phyloP scores from a whole-genome alignment of 1,140 invertebrate species.

The Nomia melanderi region DNA sequence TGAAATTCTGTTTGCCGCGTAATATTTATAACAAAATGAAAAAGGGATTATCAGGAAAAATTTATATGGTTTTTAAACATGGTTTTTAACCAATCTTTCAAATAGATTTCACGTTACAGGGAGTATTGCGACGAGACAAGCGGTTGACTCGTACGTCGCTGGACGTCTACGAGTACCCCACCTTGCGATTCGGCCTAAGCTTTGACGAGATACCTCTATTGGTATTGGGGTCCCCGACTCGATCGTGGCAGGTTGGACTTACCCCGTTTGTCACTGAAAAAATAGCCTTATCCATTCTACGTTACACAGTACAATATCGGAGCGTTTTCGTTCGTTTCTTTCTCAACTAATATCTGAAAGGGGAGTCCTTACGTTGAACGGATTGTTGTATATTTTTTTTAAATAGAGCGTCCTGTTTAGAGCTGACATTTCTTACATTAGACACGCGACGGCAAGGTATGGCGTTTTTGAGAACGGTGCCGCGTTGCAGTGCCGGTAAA shows the following conservation, averaged over 20 bases:
- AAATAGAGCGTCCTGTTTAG: conserved; percentile 22
- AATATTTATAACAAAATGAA: conserved; percentile 34
- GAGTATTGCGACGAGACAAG: not conserved
- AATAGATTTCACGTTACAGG: not conserved
- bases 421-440: conserved; percentile 41
- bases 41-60: not conserved
- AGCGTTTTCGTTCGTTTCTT: not conserved
- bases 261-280: conserved; percentile 48
- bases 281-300: conserved; percentile 9
- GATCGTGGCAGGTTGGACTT: conserved; percentile 63
- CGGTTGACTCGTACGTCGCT: conserved; percentile 26
- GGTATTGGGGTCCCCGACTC: conserved; percentile 60
- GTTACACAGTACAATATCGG: conserved; percentile 4
- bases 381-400: conserved; percentile 10
- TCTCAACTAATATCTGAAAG: conserved; percentile 12
- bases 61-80: conserved; percentile 9
- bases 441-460: conserved; percentile 60
- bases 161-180: conserved; percentile 40
- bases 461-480: conserved; percentile 75
- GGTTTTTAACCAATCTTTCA: not conserved
- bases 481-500: conserved; percentile 68
- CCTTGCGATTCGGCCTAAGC: conserved; percentile 34
- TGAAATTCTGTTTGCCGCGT: conserved; percentile 56
- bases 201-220: conserved; percentile 41
- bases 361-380: not conserved